Conservation (phyloP, 2,888 invertebrate genomes). For the Chrysina gloriosa region DNA sequence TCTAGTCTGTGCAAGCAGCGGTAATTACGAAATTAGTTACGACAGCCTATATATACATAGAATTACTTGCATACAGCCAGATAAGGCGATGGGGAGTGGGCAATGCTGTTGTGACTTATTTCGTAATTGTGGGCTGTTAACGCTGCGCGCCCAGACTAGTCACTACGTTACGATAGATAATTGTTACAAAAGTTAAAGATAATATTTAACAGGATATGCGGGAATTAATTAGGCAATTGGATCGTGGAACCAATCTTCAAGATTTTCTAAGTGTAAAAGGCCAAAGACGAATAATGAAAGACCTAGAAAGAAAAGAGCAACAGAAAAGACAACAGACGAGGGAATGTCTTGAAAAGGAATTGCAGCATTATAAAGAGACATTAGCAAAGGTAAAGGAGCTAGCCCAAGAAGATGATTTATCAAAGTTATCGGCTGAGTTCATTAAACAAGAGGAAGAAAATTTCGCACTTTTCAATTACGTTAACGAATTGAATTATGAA, state of each 20-base stretch:
- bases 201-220: conserved; percentile 79
- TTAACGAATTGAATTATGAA: conserved; percentile 89
- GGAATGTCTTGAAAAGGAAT: conserved; percentile 76
- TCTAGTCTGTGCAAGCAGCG: no score
- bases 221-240: conserved; percentile 85
- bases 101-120: no score
- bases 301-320: conserved; percentile 79
- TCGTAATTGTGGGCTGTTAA: no score
- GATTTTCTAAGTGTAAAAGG: conserved; percentile 89
- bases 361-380: conserved; percentile 80
- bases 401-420: conserved; percentile 75
- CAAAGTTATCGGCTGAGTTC: conserved; percentile 78
- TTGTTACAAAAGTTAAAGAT: no score
- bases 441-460: conserved; percentile 90
- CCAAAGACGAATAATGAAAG: conserved; percentile 79
- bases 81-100: no score
- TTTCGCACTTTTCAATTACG: conserved; percentile 91
- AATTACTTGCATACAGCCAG: no score
- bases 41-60: no score
- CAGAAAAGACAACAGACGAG: conserved; percentile 76
- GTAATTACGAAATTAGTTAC: no score
- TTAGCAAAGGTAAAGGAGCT: conserved; percentile 75
- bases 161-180: no score
- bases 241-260: conserved; percentile 85
- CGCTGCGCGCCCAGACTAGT: no score